Percentiles rank a stretch among this genome's conserved stretches.
phyloP scores from a whole-genome alignment of 1,140 invertebrate genomes.

The Drosophila mayri region DNA sequence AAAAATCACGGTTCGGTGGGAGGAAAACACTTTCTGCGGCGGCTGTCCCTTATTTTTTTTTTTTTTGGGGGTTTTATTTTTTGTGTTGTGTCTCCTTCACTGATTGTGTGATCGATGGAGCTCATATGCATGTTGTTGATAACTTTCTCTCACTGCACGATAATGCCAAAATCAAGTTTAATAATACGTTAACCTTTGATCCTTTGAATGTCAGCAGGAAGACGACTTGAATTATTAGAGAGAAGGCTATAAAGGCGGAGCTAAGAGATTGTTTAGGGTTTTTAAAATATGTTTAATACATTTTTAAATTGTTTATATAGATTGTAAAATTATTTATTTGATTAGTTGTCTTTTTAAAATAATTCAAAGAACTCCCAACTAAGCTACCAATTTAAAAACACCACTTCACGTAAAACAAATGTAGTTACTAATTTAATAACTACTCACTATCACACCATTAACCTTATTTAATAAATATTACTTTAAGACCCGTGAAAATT shows the following conservation, averaged over 20 bases:
- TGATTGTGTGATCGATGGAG: conserved; percentile 76
- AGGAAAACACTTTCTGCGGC: conserved; percentile 67
- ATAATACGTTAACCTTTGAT: conserved; percentile 36
- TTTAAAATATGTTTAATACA: not conserved
- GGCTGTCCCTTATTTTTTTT: conserved; percentile 57
- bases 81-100: not conserved
- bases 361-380: not conserved
- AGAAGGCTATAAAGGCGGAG: not conserved
- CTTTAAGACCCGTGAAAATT: not conserved
- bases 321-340: not conserved
- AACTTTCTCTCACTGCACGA: conserved; percentile 63
- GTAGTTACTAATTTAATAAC: not conserved
- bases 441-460: not conserved
- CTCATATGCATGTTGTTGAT: conserved; percentile 55
- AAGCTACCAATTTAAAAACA: not conserved
- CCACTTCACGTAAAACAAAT: too few relatives aligned
- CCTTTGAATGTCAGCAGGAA: conserved; percentile 12
- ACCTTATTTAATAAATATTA: conserved; percentile 11
- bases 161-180: conserved; percentile 12
- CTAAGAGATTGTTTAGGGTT: not conserved
- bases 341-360: not conserved
- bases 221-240: not conserved
- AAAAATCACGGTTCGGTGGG: conserved; percentile 33
- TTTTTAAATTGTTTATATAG: not conserved
- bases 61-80: not conserved